Conservation (phyloP, 2,888 invertebrate genomes). For the Electrophaes corylata region DNA sequence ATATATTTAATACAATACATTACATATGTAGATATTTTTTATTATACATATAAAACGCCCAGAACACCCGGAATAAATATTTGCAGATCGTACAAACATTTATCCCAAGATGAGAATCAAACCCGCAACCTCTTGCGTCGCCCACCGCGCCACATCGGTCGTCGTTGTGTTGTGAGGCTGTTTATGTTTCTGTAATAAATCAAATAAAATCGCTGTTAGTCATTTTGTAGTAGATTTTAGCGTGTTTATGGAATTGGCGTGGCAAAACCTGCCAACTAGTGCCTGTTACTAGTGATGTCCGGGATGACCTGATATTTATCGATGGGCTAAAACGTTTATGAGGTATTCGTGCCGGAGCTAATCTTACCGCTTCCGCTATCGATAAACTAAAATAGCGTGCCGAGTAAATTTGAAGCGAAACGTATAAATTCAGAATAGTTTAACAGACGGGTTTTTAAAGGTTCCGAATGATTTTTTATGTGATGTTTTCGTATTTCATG, state of each 20-base stretch:
- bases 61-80: too few relatives aligned
- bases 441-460: slow-evolving; percentile 26
- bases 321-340: slow-evolving; percentile 73
- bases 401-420: slow-evolving; percentile 47
- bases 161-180: too few relatives aligned
- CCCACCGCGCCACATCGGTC: too few relatives aligned
- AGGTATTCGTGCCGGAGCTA: slow-evolving; percentile 75
- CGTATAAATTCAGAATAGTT: slow-evolving; percentile 36
- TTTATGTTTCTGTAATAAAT: too few relatives aligned
- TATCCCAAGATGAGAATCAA: too few relatives aligned
- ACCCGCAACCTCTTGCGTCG: too few relatives aligned
- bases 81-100: too few relatives aligned
- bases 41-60: too few relatives aligned
- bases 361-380: slow-evolving; percentile 75
- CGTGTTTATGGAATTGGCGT: not conserved
- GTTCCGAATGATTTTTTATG: not conserved
- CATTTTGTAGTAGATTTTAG: not conserved
- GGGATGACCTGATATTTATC: slow-evolving; percentile 52
- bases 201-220: not conserved
- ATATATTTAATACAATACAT: too few relatives aligned
- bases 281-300: slow-evolving; percentile 21
- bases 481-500: too few relatives aligned
- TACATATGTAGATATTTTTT: too few relatives aligned
- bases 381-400: slow-evolving; percentile 69
- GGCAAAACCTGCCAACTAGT: slow-evolving; percentile 4